phyloP scores from a whole-genome alignment of 1,140 invertebrate genomes.

The Euura lappo region DNA sequence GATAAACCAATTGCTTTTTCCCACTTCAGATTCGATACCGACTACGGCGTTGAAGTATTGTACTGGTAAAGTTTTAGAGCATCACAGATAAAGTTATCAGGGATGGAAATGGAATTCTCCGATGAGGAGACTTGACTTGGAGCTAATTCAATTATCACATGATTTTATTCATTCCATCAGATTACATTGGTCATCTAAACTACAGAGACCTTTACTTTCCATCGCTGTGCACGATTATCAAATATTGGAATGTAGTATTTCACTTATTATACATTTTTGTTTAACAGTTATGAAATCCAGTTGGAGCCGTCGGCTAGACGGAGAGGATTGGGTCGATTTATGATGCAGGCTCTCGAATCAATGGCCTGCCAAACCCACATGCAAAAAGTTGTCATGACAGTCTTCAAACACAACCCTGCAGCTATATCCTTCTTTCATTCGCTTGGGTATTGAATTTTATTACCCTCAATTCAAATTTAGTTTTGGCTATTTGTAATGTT shows the following conservation, averaged over 20 bases:
- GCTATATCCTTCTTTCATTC: constrained; percentile 75
- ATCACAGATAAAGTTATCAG: not conserved
- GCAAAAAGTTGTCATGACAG: constrained; percentile 82
- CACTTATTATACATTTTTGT: constrained; percentile 23
- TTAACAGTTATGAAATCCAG: constrained; percentile 82
- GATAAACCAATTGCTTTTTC: constrained; percentile 70
- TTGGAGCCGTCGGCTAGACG: constrained; percentile 68
- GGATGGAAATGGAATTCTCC: not conserved
- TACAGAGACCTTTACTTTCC: constrained; percentile 9
- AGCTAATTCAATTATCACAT: constrained; percentile 1
- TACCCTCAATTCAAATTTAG: constrained; percentile 13
- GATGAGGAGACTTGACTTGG: not conserved
- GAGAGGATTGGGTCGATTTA: constrained; percentile 80
- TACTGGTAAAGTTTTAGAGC: constrained; percentile 71
- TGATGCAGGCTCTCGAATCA: constrained; percentile 79
- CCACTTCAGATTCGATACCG: constrained; percentile 85
- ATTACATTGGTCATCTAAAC: too few relatives aligned
- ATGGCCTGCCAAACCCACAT: constrained; percentile 75
- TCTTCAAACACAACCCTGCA: constrained; percentile 76
- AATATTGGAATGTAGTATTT: not conserved
- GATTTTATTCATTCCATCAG: constrained; percentile 5
- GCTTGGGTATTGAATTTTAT: constrained; percentile 64
- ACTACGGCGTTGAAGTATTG: constrained; percentile 76
- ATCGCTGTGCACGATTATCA: not conserved
- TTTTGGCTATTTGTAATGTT: not conserved